phyloP scores from a whole-genome alignment of 2,888 invertebrate species.

The Tipula lateralis region DNA sequence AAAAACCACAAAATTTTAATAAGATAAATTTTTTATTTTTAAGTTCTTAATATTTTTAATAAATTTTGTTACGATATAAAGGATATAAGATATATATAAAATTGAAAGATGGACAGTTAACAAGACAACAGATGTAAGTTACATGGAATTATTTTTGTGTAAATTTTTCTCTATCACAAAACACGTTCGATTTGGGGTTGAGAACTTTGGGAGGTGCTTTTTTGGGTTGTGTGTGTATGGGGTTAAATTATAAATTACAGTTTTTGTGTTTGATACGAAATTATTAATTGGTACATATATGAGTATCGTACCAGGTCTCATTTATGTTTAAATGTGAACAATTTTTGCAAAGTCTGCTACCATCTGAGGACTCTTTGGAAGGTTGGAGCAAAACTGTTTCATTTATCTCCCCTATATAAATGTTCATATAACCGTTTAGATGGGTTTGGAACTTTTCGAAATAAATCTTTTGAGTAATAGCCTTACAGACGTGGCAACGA shows the following conservation, averaged over 20 bases:
- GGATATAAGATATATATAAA: not conserved
- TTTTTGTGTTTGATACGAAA: not conserved
- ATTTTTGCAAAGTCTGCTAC: too few relatives aligned
- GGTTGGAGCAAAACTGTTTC: too few relatives aligned
- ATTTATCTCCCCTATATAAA: too few relatives aligned
- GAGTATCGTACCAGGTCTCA: too few relatives aligned
- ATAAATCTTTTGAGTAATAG: too few relatives aligned
- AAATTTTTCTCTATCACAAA: not conserved
- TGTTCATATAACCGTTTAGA: too few relatives aligned
- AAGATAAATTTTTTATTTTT: not conserved
- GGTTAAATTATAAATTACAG: not conserved
- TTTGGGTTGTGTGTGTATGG: not conserved
- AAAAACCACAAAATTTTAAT: slow-evolving; percentile 19
- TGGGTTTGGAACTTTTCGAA: too few relatives aligned
- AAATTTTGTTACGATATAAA: slow-evolving; percentile 1
- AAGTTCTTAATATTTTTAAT: slow-evolving; percentile 13
- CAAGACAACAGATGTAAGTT: slow-evolving; percentile 24
- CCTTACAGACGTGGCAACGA: too few relatives aligned
- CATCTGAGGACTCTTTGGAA: too few relatives aligned
- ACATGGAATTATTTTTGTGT: not conserved
- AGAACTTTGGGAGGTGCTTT: not conserved
- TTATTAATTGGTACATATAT: not conserved
- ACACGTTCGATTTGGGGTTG: slow-evolving; percentile 13
- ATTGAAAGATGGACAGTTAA: slow-evolving; percentile 24
- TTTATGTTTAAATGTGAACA: too few relatives aligned